Evolutionary conservation across 1,140 invertebrate genomes (phyloP).

Genomic region (Plutomurus gul): DNA sequence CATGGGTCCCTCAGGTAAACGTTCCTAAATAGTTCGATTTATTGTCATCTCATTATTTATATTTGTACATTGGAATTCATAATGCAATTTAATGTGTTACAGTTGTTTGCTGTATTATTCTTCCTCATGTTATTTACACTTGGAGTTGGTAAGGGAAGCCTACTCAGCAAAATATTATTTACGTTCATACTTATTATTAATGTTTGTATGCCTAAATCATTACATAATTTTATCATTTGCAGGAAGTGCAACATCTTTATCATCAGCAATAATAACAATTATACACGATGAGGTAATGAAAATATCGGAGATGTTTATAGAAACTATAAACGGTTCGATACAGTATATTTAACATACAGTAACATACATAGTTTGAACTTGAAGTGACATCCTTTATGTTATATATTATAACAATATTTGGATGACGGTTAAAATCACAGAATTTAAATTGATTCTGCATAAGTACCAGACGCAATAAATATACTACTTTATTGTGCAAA

Average conservation of each 20-base stretch:
- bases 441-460: too few relatives aligned
- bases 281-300: slow-evolving; percentile 73
- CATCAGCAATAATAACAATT: slow-evolving; percentile 70
- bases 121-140: slow-evolving; percentile 61
- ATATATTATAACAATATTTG: too few relatives aligned
- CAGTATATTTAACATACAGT: too few relatives aligned
- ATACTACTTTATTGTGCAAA: too few relatives aligned
- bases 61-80: background rate
- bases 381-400: too few relatives aligned
- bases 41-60: background rate
- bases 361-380: too few relatives aligned
- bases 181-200: background rate
- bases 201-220: background rate
- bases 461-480: too few relatives aligned
- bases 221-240: background rate
- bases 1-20: slow-evolving; percentile 67
- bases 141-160: background rate
- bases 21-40: background rate
- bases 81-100: slow-evolving; percentile 54
- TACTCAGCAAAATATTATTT: background rate
- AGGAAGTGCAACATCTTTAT: slow-evolving; percentile 60
- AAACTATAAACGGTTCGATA: too few relatives aligned
- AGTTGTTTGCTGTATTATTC: slow-evolving; percentile 68
- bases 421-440: too few relatives aligned
- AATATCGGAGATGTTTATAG: too few relatives aligned